Evolutionary conservation across 2,888 invertebrate species (phyloP).

Genomic region (Ennomos quercinarius): DNA sequence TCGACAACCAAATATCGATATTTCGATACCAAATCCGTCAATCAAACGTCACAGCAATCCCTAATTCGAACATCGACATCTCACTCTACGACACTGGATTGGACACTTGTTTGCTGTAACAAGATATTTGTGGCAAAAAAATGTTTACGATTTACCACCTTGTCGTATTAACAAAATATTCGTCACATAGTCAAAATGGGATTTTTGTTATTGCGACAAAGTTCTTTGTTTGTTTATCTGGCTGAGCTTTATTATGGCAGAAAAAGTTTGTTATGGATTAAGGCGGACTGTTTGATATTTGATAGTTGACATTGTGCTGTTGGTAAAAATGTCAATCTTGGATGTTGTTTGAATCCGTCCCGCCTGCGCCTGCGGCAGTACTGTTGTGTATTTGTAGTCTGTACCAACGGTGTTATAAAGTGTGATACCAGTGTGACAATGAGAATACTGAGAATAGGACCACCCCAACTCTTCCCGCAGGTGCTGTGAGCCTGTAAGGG

Average conservation of each 20-base stretch:
- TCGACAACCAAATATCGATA: conserved; percentile 24
- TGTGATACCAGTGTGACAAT: too few species aligned
- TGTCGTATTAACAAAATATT: conserved; percentile 10
- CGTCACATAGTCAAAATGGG: not conserved
- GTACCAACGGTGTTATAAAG: conserved; percentile 4
- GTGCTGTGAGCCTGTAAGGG: too few species aligned
- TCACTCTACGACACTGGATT: conserved; percentile 34
- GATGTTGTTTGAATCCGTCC: conserved; percentile 1
- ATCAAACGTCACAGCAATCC: conserved; percentile 24
- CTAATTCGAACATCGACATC: conserved; percentile 27
- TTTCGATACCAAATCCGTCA: conserved; percentile 22
- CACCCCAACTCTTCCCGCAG: too few species aligned
- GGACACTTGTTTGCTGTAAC: conserved; percentile 40
- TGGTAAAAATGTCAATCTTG: conserved; percentile 13
- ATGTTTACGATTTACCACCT: not conserved
- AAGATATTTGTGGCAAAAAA: conserved; percentile 30
- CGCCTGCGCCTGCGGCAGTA: conserved; percentile 1
- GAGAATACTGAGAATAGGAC: too few species aligned
- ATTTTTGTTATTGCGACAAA: conserved; percentile 13
- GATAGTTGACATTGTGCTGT: conserved; percentile 29
- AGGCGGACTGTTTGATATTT: conserved; percentile 32
- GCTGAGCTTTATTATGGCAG: conserved; percentile 3
- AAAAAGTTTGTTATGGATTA: conserved; percentile 28
- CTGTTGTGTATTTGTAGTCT: not conserved
- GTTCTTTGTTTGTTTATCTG: conserved; percentile 5